These are phyloP conservation scores for Drosophila borborema DNA, from an alignment of 2,888 invertebrate genomes.

Conservation along the genomic window DNA sequence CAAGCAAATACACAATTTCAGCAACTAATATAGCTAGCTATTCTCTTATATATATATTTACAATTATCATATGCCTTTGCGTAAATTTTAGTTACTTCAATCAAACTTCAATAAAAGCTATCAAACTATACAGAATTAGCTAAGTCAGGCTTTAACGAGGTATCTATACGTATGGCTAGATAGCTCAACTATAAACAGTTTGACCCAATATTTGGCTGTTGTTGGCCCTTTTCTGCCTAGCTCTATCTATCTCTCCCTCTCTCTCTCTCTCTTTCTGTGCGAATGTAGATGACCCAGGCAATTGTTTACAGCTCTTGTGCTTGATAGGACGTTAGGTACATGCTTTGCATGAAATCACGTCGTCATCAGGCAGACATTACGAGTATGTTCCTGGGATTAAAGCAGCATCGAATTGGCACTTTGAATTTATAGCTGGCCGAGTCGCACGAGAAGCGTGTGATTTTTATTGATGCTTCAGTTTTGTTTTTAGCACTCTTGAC, in stretches of 20 bases:
- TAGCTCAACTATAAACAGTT: not conserved
- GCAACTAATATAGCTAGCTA: too few species aligned
- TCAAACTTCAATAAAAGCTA: not conserved
- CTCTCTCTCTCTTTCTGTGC: not conserved
- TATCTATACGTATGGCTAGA: conserved; percentile 4
- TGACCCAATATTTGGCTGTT: conserved; percentile 12
- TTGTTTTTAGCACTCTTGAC: conserved; percentile 32
- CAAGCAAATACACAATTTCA: too few species aligned
- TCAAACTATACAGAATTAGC: not conserved
- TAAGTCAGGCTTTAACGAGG: not conserved
- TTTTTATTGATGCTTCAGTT: conserved; percentile 75
- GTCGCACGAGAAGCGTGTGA: conserved; percentile 65
- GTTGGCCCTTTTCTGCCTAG: conserved; percentile 13
- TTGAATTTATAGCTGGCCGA: conserved; percentile 72
- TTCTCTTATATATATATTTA: too few species aligned
- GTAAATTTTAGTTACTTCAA: not conserved
- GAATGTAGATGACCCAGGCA: conserved; percentile 64
- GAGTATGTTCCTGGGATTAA: conserved; percentile 76
- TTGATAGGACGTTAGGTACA: conserved; percentile 58
- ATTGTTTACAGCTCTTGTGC: conserved; percentile 78
- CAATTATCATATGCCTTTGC: not conserved
- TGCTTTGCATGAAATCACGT: conserved; percentile 80
- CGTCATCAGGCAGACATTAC: conserved; percentile 78
- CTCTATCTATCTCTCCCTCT: not conserved
- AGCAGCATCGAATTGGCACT: conserved; percentile 76